These are phyloP conservation scores for Halisarca cf. caerulea DNA, from an alignment of 37 sponge, comb jelly and placozoan species.

Conservation along the genomic window DNA sequence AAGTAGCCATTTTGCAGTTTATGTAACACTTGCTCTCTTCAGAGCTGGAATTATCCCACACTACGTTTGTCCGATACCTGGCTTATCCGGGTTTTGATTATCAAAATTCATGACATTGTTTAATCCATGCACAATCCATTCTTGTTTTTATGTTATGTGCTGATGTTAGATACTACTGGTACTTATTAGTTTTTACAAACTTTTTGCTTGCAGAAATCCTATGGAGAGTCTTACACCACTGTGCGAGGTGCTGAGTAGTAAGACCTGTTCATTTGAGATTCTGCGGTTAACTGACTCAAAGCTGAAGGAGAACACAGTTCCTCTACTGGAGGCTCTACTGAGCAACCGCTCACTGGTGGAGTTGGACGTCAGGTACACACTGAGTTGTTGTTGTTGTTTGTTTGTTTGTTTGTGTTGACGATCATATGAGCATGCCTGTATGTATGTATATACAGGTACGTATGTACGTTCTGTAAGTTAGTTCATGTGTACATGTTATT, in stretches of 20 bases:
- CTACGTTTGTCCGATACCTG: no score
- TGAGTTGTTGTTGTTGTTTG: no score
- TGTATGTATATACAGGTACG: neutral
- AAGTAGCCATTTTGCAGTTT: no score
- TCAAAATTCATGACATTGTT: no score
- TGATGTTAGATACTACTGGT: no score
- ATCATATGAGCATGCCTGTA: neutral
- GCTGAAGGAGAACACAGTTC: slow-evolving; percentile 50
- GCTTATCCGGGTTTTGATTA: no score
- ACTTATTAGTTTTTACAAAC: no score
- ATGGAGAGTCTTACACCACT: slow-evolving; percentile 28
- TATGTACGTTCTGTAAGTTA: neutral
- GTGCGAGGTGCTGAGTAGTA: slow-evolving; percentile 24
- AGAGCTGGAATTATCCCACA: no score
- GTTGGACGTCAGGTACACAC: slow-evolving; percentile 77
- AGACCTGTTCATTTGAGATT: slow-evolving; percentile 50
- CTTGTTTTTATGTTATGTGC: no score
- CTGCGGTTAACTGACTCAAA: slow-evolving; percentile 56
- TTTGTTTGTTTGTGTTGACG: no score
- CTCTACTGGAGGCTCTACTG: slow-evolving; percentile 47
- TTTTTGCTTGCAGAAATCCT: slow-evolving; percentile 17
- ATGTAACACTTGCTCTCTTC: no score
- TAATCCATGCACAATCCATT: no score
- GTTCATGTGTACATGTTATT: neutral
- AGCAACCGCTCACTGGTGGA: slow-evolving; percentile 49